phyloP scores from a whole-genome alignment of 1,140 invertebrate species.

The Caenorhabditis brenneri region DNA sequence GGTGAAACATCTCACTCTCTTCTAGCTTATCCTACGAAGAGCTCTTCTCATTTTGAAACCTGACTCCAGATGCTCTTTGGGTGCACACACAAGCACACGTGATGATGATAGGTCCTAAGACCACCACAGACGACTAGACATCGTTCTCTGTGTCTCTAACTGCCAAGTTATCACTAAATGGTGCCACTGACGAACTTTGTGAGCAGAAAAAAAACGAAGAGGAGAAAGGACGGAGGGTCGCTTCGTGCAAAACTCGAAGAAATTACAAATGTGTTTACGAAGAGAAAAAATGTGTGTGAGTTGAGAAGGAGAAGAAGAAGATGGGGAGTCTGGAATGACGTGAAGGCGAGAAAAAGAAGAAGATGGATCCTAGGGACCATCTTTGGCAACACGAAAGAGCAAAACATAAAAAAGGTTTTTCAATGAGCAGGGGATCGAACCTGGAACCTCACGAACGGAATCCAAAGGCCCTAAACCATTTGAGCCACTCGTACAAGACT shows the following conservation, averaged over 20 bases:
- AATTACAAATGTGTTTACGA: conserved; percentile 44
- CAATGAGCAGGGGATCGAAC: no score
- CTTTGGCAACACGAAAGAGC: background rate
- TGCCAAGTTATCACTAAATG: background rate
- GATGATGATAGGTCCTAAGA: conserved; percentile 5
- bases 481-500: no score
- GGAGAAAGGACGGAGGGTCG: background rate
- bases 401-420: background rate
- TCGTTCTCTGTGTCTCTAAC: conserved; percentile 10
- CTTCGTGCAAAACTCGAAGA: conserved; percentile 36
- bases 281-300: background rate
- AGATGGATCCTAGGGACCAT: background rate
- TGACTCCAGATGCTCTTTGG: conserved; percentile 24
- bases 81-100: background rate
- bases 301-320: background rate
- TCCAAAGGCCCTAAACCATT: no score
- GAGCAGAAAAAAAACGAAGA: background rate
- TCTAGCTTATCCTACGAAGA: background rate
- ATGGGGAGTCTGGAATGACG: background rate
- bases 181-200: background rate
- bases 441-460: no score
- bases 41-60: background rate
- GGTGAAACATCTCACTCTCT: background rate
- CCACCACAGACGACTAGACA: conserved; percentile 28
- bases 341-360: background rate